Evolutionary conservation across 2,113 vertebrate genomes (phyloP).

Genomic region (Sorex araneus): DNA sequence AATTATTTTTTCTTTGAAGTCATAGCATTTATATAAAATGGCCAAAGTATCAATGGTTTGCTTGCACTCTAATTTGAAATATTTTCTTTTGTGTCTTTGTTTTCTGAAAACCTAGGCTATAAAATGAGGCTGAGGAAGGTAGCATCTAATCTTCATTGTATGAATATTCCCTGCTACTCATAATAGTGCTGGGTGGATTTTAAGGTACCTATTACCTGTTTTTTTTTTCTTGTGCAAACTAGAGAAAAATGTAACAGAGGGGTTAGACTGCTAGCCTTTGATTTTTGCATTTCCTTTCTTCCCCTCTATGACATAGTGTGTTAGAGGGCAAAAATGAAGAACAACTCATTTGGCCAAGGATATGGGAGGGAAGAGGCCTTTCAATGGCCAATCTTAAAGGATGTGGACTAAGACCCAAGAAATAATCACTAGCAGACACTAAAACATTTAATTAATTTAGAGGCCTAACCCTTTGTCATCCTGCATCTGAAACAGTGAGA

Average conservation of each 20-base stretch:
- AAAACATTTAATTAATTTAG: conserved; percentile 3
- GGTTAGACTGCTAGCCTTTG: not conserved
- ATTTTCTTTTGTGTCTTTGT: too few species aligned
- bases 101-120: too few species aligned
- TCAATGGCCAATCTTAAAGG: too few species aligned
- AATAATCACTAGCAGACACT: not conserved
- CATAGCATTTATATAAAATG: too few species aligned
- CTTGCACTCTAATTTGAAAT: too few species aligned
- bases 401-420: not conserved
- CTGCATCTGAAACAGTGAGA: not conserved
- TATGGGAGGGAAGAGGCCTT: not conserved
- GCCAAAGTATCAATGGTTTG: too few species aligned
- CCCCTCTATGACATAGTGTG: not conserved
- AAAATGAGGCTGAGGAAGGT: too few species aligned
- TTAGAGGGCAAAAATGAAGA: not conserved
- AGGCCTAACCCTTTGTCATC: not conserved
- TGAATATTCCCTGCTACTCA: too few species aligned
- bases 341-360: not conserved
- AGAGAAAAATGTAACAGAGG: conserved; percentile 32
- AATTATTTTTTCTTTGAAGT: too few species aligned
- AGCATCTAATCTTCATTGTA: too few species aligned
- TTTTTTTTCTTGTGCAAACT: not conserved
- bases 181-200: too few species aligned
- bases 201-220: too few species aligned
- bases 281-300: not conserved